Evolutionary conservation across 92 coral and sea anemone species (phyloP).

Genomic region (Muricea muricata): DNA sequence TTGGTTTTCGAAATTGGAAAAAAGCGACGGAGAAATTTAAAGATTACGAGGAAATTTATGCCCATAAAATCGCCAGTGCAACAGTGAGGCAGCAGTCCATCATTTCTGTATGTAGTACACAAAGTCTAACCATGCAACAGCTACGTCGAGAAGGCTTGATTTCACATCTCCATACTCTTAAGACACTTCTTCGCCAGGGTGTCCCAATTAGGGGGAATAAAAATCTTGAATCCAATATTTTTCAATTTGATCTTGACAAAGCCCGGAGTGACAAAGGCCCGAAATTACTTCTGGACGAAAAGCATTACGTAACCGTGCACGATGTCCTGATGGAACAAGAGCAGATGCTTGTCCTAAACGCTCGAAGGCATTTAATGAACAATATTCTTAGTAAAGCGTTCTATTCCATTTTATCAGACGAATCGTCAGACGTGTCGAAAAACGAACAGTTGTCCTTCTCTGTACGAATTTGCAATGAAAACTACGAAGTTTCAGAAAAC

Average conservation of each 20-base stretch:
- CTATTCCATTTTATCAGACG: not conserved
- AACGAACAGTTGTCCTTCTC: not conserved
- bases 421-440: no score
- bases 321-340: no score
- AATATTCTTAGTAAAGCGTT: not conserved
- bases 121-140: not conserved
- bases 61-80: not conserved
- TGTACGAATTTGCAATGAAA: not conserved
- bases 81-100: not conserved
- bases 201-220: not conserved
- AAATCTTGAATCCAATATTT: not conserved
- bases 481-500: no score
- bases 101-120: not conserved
- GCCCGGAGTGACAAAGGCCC: not conserved
- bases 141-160: not conserved
- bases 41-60: slow-evolving; percentile 17
- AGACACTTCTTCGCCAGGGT: not conserved
- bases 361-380: not conserved
- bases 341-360: no score
- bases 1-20: slow-evolving; percentile 16
- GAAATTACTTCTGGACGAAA: not conserved
- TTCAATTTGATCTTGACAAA: not conserved
- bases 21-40: no score
- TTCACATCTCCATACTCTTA: not conserved
- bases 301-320: no score